A percentile compares a stretch with the other conserved stretches of the same genome.
phyloP scores from a whole-genome alignment of 2,797 vertebrate genomes.

The Gymnoscopelus microlampas region DNA sequence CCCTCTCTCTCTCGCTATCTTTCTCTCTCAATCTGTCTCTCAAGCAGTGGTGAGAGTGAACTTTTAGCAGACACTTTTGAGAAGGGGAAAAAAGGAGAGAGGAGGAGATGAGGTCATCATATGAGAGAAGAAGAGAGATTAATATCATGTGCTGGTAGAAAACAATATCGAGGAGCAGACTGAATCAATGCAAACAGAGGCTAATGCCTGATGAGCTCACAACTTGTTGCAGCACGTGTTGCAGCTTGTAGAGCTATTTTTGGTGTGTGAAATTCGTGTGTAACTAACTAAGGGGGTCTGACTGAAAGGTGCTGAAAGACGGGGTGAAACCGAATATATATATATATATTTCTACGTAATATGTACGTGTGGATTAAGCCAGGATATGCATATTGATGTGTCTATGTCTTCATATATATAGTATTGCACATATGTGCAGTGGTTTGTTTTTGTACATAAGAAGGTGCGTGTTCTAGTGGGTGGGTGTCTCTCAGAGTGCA shows the following conservation, averaged over 20 bases:
- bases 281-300: no score
- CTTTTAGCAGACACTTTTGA: constrained; percentile 35
- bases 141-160: constrained; percentile 5
- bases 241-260: not conserved
- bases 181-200: constrained; percentile 16
- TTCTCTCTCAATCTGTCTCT: not conserved
- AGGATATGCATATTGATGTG: no score
- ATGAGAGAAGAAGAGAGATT: constrained; percentile 24
- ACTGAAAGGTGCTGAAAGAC: no score
- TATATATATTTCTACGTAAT: no score
- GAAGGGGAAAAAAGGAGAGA: constrained; percentile 16
- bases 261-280: not conserved
- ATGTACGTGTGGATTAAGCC: no score
- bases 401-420: no score
- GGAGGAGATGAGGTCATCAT: constrained; percentile 26
- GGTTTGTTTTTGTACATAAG: not conserved
- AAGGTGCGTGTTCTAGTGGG: not conserved
- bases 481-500: constrained; percentile 11
- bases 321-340: no score
- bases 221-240: no score
- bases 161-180: constrained; percentile 10
- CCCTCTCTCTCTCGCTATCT: not conserved
- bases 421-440: not conserved
- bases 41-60: constrained; percentile 35
- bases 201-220: constrained; percentile 14